Evolutionary conservation across 1,140 invertebrate species (phyloP).

Genomic region (Papilio polytes): DNA sequence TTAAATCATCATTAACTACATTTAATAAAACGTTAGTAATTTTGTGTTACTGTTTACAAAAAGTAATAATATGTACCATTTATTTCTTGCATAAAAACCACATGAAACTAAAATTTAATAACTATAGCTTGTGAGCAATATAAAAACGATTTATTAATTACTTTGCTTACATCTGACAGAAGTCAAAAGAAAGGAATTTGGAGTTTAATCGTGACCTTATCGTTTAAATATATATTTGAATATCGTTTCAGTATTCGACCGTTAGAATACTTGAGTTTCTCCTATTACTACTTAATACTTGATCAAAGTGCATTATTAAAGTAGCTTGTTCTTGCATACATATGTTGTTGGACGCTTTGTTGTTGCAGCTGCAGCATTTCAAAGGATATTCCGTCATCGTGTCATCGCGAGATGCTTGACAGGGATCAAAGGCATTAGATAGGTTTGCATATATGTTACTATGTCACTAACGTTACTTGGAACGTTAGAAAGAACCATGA

Average conservation of each 20-base stretch:
- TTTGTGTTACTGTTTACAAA: too few relatives aligned
- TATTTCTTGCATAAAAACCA: too few relatives aligned
- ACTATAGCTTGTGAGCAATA: too few relatives aligned
- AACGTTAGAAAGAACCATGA: not conserved
- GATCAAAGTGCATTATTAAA: slow-evolving; percentile 33
- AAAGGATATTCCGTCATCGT: slow-evolving; percentile 34
- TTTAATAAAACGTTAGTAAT: too few relatives aligned
- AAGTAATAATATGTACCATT: too few relatives aligned
- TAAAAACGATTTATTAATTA: too few relatives aligned
- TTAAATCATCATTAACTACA: not conserved
- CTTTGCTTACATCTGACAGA: too few relatives aligned
- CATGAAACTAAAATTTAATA: too few relatives aligned
- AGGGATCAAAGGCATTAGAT: not conserved
- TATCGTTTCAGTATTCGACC: too few relatives aligned
- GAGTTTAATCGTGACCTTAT: too few relatives aligned
- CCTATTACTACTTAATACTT: not conserved
- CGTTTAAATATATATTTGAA: too few relatives aligned
- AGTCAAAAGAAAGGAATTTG: too few relatives aligned
- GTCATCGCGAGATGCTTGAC: not conserved
- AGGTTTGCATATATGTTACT: slow-evolving; percentile 30
- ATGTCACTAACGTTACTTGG: slow-evolving; percentile 5
- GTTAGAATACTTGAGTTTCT: not conserved
- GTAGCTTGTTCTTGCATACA: slow-evolving; percentile 25
- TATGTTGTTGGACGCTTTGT: slow-evolving; percentile 25
- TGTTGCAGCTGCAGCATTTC: slow-evolving; percentile 30